Evolutionary conservation across 1,140 invertebrate genomes (phyloP), one percentile per base, ranked within the genome.

Genomic region (Trachymyrmex cornetzi): DNA sequence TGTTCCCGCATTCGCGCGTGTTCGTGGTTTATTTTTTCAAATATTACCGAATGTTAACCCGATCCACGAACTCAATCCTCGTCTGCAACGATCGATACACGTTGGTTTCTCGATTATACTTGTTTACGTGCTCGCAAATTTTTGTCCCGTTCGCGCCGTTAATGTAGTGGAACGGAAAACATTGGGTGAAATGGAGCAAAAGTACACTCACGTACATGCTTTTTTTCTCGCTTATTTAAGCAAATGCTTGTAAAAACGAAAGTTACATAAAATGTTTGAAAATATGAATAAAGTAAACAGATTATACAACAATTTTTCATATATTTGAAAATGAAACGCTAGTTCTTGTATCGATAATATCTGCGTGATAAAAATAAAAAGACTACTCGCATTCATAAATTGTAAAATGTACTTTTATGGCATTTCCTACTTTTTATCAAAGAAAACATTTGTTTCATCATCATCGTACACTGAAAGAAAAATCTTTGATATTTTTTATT

Each of bases 41-140:
- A 81, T 71, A 71, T 81, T 57, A 38, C 2, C 77, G 64, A 34
- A 24, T 27, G 50, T 81, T 14, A 48, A 69, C 22, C 16, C 24
- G 59, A 79, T 48, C 22, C 79, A 2, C 38, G 27, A 48, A 55
- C 66, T 80, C 64, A 48, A 81, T 81, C n/a, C 38, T 81, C 22
- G n/a, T 44, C 22, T 4, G 12, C 16, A 55, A 2, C 66, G 19
- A 81, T 69, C 63, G 44, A 66, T 50, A 55, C 77, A 48, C 7
- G n/a, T 22, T 27, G 55, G 19, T 5, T n/a, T 34, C 16, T 5
- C 79, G 22, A 71, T 71, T n/a, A 44, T 44, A 44, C n/a, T 81
- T 55, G 64, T 71, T 57, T 30, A 50, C 34, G 22, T n/a, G 14
- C 53, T 81, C 19, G 34, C n/a, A 3, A 27, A 81, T n/a, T 71